phyloP scores from a whole-genome alignment of 2,113 vertebrate genomes.

The Sorex fumeus region DNA sequence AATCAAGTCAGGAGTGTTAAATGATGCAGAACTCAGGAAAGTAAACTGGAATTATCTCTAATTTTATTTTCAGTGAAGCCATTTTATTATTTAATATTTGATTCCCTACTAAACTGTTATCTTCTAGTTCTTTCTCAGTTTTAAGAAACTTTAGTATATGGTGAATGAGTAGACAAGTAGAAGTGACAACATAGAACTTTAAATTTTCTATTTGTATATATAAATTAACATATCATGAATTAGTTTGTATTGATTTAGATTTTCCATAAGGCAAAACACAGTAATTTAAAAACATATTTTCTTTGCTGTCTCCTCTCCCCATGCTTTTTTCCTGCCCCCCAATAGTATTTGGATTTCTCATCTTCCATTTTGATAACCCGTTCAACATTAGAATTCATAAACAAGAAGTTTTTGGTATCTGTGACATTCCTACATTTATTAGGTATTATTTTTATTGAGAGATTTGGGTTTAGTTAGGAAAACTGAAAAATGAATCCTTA shows the following conservation, averaged over 20 bases:
- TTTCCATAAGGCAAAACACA: conserved; percentile 30
- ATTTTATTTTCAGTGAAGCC: background rate
- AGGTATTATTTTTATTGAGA: background rate
- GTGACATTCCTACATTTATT: background rate
- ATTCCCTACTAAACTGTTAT: background rate
- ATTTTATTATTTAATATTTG: background rate
- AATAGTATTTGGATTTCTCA: background rate
- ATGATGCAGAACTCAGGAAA: background rate
- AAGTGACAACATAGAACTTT: background rate
- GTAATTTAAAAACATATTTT: background rate
- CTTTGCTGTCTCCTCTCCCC: background rate
- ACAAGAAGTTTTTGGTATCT: background rate
- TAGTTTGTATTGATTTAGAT: background rate
- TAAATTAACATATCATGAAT: background rate
- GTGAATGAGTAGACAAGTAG: background rate
- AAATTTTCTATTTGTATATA: background rate
- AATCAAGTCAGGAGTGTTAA: background rate
- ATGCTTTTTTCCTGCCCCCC: background rate
- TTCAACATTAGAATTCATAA: background rate
- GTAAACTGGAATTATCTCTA: conserved; percentile 30
- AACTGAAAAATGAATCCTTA: background rate
- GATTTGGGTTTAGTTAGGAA: background rate
- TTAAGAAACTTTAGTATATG: background rate
- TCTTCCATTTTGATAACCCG: background rate
- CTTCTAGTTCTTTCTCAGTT: background rate